Conservation (phyloP, 2,797 vertebrate genomes). For the Anabacerthia variegaticeps region DNA sequence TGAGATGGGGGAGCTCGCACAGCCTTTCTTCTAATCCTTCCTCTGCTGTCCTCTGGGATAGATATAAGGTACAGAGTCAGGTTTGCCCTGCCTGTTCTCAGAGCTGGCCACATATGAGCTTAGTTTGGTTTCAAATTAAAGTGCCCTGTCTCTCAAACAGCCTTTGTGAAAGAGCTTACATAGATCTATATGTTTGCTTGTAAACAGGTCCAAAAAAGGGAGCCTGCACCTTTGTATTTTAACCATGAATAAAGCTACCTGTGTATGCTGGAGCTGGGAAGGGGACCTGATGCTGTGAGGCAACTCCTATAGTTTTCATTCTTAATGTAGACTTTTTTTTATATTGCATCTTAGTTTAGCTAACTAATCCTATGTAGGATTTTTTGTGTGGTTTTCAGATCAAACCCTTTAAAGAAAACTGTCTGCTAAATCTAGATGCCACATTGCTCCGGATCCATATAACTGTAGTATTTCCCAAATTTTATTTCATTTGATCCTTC, state of each 20-base stretch:
- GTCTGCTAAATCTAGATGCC: background rate
- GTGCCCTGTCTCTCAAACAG: background rate
- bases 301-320: background rate
- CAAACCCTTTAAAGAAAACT: background rate
- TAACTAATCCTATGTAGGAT: background rate
- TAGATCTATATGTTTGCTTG: background rate
- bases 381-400: background rate
- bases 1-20: background rate
- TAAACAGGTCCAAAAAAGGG: background rate
- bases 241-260: background rate
- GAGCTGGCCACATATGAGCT: background rate
- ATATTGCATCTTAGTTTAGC: no score
- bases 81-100: background rate
- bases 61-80: background rate
- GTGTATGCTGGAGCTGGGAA: background rate
- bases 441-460: background rate
- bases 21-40: background rate
- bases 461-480: slow-evolving; percentile 19
- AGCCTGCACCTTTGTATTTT: background rate
- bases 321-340: background rate
- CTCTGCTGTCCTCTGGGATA: background rate
- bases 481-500: slow-evolving; percentile 35
- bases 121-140: background rate
- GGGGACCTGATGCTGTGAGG: background rate
- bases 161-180: background rate